Evolutionary conservation across 1,140 invertebrate species (phyloP), one percentile per base, ranked within the genome.

Genomic region (Drosophila tristis): DNA sequence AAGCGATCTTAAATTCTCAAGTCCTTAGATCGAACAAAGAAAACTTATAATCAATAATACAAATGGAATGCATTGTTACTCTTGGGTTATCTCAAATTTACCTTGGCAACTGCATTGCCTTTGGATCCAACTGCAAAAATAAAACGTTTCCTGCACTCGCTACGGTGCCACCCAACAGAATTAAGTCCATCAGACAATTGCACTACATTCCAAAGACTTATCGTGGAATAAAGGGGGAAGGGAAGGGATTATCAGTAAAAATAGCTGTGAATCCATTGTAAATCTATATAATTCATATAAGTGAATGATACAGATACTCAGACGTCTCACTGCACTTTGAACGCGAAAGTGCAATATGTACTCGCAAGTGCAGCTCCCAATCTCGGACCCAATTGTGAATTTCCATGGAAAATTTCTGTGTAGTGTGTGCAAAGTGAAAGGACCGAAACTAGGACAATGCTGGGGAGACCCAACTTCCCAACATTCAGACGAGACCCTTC

Each of bases 381-480:
- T 31, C 65, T 55, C 2, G 60, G 50, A 1, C 11, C 25, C 60
- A 70, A 70, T 70, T 71, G 67, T 71, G 70, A 71, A 70, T 71
- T 71, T 71, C 67, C 67, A 71, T 71, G 67, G 67, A 71, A 71
- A 66, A 70, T 71, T 71, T 58, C 65, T 44, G 15, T 43, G 35
- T 39, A 8, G n/a, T 42, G 9, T 35, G 31, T 9, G 48, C 23
- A 9, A 15, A 29, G 16, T 67, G 49, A 48, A 68, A 50, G 66
- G 35, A 25, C 16, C 44, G 44, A 70, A 71, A 50, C 67, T 71
- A 71, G 67, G 67, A 71, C 67, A 71, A 71, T 71, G 66, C 45
- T 43, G 45, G 16, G 26, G 53, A 9, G 29, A 23, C 11, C 35
- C 35, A 11, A 39, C 11, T 13, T 13, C 11, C 35, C 35, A 11